Evolutionary conservation across 2,113 vertebrate species (phyloP).

Genomic region (Myodes glareolus): DNA sequence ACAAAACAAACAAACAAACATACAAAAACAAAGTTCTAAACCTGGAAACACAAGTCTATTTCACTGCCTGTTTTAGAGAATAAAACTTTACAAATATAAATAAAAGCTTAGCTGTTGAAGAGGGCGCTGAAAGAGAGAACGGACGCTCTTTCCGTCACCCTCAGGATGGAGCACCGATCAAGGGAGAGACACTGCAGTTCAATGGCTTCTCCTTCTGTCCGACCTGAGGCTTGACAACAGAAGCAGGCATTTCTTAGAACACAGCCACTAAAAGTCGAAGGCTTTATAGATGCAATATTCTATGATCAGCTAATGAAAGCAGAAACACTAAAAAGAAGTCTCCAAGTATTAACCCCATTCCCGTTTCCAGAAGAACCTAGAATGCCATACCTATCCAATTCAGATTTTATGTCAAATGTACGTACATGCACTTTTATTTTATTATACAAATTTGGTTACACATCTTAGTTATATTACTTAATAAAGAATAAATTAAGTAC

Average conservation of each 20-base stretch:
- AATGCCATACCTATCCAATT: slow-evolving; percentile 5
- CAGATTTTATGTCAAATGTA: not conserved
- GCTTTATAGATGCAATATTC: not conserved
- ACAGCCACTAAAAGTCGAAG: not conserved
- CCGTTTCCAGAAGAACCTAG: not conserved
- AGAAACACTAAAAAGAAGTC: slow-evolving; percentile 24
- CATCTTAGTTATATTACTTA: slow-evolving; percentile 51
- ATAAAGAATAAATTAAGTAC: slow-evolving; percentile 37
- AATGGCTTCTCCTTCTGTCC: not conserved
- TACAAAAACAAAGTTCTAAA: not conserved
- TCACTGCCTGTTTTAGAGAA: not conserved
- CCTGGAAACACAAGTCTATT: not conserved
- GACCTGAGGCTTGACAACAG: not conserved
- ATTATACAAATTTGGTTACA: not conserved
- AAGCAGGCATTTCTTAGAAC: not conserved
- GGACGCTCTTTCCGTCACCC: not conserved
- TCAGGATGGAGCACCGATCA: not conserved
- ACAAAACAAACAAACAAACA: too few relatives aligned
- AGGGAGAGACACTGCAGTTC: not conserved
- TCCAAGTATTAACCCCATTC: not conserved
- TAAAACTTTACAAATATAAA: slow-evolving; percentile 24
- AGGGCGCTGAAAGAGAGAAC: not conserved
- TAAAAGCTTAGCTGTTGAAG: not conserved
- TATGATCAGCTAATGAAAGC: not conserved
- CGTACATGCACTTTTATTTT: not conserved